These are phyloP conservation scores for Volucella bombylans DNA, from an alignment of 2,888 invertebrate genomes.

Conservation along the genomic window DNA sequence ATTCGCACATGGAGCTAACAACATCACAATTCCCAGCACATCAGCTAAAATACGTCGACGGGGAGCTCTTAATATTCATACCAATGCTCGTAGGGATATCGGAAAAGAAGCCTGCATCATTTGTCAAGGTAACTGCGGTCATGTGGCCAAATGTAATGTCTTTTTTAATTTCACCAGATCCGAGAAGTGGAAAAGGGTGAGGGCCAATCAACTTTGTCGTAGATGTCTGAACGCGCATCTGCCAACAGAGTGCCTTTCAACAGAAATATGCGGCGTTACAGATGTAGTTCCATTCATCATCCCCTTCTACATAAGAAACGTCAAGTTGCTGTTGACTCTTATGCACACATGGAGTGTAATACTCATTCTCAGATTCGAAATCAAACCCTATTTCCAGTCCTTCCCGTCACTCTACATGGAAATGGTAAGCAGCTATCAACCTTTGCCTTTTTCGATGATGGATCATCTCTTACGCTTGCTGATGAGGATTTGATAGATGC, in stretches of 20 bases:
- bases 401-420: slow-evolving; percentile 56
- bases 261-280: slow-evolving; percentile 38
- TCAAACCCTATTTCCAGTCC: slow-evolving; percentile 43
- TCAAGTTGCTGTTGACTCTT: background rate
- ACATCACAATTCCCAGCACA: slow-evolving; percentile 36
- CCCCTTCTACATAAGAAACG: slow-evolving; percentile 51
- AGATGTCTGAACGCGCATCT: slow-evolving; percentile 41
- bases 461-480: slow-evolving; percentile 40
- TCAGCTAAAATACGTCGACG: slow-evolving; percentile 22
- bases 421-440: slow-evolving; percentile 42
- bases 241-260: slow-evolving; percentile 21
- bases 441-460: slow-evolving; percentile 66
- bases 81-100: background rate
- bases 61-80: slow-evolving; percentile 49
- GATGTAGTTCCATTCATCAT: slow-evolving; percentile 36
- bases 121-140: slow-evolving; percentile 38
- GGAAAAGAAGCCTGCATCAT: slow-evolving; percentile 24
- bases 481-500: slow-evolving; percentile 50
- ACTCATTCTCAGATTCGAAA: background rate
- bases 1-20: too few relatives aligned
- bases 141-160: slow-evolving; percentile 23
- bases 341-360: background rate
- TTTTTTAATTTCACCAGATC: slow-evolving; percentile 28
- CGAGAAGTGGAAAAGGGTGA: too few relatives aligned
- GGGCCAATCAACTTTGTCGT: slow-evolving; percentile 48